Conservation (phyloP, 2,888 invertebrate species). For the Punctoribates punctum region DNA sequence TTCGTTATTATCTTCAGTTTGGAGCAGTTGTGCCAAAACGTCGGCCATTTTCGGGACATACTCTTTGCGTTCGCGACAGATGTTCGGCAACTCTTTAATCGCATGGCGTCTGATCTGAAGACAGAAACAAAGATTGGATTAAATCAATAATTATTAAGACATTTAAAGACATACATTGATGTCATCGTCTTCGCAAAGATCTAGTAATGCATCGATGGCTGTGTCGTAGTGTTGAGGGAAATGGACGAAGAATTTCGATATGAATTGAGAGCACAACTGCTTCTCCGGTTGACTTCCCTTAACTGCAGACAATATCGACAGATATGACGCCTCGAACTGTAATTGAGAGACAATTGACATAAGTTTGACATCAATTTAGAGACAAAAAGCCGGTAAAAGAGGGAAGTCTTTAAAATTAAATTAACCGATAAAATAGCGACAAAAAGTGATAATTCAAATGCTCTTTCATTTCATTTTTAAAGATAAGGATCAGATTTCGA, state of each 20-base stretch:
- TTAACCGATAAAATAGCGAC: too few relatives aligned
- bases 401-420: too few relatives aligned
- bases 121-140: constrained; percentile 48
- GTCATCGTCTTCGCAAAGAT: constrained; percentile 93
- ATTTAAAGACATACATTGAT: constrained; percentile 56
- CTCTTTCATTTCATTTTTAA: too few relatives aligned
- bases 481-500: too few relatives aligned
- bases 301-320: constrained; percentile 79
- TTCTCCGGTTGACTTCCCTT: constrained; percentile 87
- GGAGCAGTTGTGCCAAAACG: constrained; percentile 82
- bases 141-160: neutral
- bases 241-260: constrained; percentile 86
- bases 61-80: constrained; percentile 80
- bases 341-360: constrained; percentile 50
- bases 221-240: constrained; percentile 81
- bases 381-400: neutral
- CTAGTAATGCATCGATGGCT: constrained; percentile 85
- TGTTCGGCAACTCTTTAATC: constrained; percentile 78
- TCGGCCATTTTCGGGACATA: constrained; percentile 82
- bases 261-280: constrained; percentile 87
- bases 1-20: constrained; percentile 79
- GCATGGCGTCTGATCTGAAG: constrained; percentile 64
- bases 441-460: too few relatives aligned
- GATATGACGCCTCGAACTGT: constrained; percentile 81
- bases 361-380: neutral